Conservation (phyloP, 2,113 vertebrate species). For the Crotalus viridis region DNA sequence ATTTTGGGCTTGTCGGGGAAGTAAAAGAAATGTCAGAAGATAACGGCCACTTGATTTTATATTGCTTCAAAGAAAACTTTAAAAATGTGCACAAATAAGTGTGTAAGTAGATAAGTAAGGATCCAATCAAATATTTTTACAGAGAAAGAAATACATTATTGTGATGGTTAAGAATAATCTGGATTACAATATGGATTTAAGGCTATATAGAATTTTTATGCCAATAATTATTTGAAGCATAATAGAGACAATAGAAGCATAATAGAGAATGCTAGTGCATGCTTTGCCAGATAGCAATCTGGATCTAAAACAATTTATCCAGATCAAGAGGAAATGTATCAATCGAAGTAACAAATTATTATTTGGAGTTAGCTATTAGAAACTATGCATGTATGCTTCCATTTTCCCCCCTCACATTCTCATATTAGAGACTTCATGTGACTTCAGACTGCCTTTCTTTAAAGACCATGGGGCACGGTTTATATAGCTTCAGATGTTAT, state of each 20-base stretch:
- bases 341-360: neutral
- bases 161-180: neutral
- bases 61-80: neutral
- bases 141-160: neutral
- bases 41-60: neutral
- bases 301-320: neutral
- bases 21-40: neutral
- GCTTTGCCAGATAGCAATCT: neutral
- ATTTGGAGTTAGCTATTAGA: neutral
- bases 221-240: neutral
- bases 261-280: neutral
- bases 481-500: neutral
- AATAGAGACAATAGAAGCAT: neutral
- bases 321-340: neutral
- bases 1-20: neutral
- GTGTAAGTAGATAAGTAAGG: neutral
- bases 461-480: neutral
- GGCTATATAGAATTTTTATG: neutral
- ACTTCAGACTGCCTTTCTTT: neutral
- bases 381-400: neutral
- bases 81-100: neutral
- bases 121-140: neutral
- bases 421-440: neutral
- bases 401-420: neutral
- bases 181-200: neutral